Evolutionary conservation across 2,113 vertebrate species (phyloP), one percentile per base, ranked within the genome.

Genomic region (Callionymus lyra): DNA sequence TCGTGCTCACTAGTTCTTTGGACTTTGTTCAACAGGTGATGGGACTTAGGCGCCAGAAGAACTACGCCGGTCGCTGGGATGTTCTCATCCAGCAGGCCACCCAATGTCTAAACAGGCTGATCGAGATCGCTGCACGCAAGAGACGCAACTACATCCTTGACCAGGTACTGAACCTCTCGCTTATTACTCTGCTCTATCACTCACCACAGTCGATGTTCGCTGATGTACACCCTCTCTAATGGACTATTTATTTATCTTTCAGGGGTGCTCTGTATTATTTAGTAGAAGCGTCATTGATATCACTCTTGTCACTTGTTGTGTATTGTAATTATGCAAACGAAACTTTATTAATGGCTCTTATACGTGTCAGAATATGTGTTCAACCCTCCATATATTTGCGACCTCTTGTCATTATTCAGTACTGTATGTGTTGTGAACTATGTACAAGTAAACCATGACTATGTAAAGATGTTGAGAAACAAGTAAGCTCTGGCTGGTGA

Each of bases 141-240:
- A 90, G 84, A 13, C 88, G 91, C 60, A 95, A 94, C 83, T 95
- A 93, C 70, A 94, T 94, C 63, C 84, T 95, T 17, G 92, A 95
- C 62, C 92, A 95, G 91, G 92, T 93, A 85, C 50, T 57, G 57
- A 48, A 40, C 47, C 47, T 16, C 40, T 47, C 15, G 43, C 54
- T 35, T 36, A 59, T 59, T 58, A 55, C 52, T 69, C 69, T 47
- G 65, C 71, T 73, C 57, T 68, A 70, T 74, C 59, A 75, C 64
- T 77, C 75, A 70, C 21, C 21, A 27, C 21, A 27, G 21, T 27
- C 21, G 21, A 69, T 78, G 77, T 80, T 68, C 75, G 53, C 75
- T 76, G 65, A 65, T 77, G 62, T 63, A 77, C 65, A 56, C 59
- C 77, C 72, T 81, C 70, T 83, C 80, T 84, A 85, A 83, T 82